These are phyloP conservation scores for Rhadinocentrus ornatus DNA, from an alignment of 2,797 vertebrate genomes.

Conservation along the genomic window DNA sequence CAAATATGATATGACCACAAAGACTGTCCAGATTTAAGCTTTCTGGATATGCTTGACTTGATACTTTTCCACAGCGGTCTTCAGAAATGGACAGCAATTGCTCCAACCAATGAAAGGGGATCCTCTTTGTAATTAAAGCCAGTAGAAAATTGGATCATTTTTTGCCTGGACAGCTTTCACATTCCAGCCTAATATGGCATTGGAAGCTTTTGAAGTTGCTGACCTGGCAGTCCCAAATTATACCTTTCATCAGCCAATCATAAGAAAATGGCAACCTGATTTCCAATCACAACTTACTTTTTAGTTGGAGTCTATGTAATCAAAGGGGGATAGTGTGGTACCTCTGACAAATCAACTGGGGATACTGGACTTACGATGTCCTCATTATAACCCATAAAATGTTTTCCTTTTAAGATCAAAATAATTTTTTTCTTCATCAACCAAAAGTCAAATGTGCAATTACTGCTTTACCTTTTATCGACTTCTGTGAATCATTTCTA, in stretches of 20 bases:
- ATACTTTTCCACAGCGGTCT: constrained; percentile 74
- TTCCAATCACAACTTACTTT: constrained; percentile 69
- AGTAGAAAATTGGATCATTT: constrained; percentile 83
- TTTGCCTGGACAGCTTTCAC: constrained; percentile 82
- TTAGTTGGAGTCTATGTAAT: constrained; percentile 68
- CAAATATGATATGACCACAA: constrained; percentile 41
- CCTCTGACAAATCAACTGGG: constrained; percentile 65
- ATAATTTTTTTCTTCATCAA: constrained; percentile 40
- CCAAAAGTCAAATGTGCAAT: constrained; percentile 42
- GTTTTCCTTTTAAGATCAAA: constrained; percentile 56
- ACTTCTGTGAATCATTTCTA: constrained; percentile 37
- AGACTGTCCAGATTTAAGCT: constrained; percentile 58
- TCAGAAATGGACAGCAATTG: constrained; percentile 76
- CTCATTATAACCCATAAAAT: constrained; percentile 44
- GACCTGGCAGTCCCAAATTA: constrained; percentile 78
- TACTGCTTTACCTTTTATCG: constrained; percentile 40
- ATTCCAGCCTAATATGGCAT: constrained; percentile 81
- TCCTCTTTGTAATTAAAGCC: constrained; percentile 83
- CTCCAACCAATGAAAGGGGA: constrained; percentile 78
- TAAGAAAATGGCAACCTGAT: constrained; percentile 77
- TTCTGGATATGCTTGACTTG: constrained; percentile 74
- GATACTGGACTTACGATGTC: constrained; percentile 55
- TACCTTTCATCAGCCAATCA: constrained; percentile 83
- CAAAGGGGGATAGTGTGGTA: constrained; percentile 51
- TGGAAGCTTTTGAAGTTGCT: constrained; percentile 79